Evolutionary conservation across 2,113 vertebrate species (phyloP).

Genomic region (Eublepharis macularius): DNA sequence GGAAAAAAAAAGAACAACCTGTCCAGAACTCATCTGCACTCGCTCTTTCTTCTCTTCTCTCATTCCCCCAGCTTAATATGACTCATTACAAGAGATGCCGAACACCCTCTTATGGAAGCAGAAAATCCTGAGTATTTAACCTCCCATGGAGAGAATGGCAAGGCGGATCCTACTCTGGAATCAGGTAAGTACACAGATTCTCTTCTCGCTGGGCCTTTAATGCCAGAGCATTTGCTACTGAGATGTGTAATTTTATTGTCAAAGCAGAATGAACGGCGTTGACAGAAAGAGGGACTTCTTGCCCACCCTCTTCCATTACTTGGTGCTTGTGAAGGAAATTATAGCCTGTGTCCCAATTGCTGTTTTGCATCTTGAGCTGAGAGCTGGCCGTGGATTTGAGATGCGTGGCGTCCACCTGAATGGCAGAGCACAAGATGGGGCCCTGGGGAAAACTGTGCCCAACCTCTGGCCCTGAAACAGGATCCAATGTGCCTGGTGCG

Average conservation of each 20-base stretch:
- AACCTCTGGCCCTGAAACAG: not conserved
- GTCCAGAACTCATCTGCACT: not conserved
- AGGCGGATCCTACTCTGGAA: conserved; percentile 40
- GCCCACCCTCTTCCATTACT: not conserved
- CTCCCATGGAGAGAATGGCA: conserved; percentile 38
- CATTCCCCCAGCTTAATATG: conserved; percentile 34
- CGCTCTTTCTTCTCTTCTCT: conserved; percentile 16
- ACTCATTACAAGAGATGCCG: conserved; percentile 58
- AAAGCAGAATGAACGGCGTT: conserved; percentile 8
- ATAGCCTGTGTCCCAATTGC: not conserved
- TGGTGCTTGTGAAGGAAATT: not conserved
- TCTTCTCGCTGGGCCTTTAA: conserved; percentile 25
- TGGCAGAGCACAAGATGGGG: rapidly evolving
- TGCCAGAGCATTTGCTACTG: conserved; percentile 35
- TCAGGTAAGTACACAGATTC: not conserved
- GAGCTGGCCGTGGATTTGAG: not conserved
- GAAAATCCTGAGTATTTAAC: conserved; percentile 53
- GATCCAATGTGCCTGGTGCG: not conserved
- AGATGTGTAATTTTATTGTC: conserved; percentile 49
- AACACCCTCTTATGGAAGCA: conserved; percentile 55
- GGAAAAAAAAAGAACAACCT: not conserved
- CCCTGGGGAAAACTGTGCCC: not conserved
- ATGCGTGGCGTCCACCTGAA: not conserved
- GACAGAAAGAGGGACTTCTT: not conserved
- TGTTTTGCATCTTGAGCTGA: conserved; percentile 20